Evolutionary conservation across 2,888 invertebrate genomes (phyloP).

Genomic region (Dryadula phaetusa): DNA sequence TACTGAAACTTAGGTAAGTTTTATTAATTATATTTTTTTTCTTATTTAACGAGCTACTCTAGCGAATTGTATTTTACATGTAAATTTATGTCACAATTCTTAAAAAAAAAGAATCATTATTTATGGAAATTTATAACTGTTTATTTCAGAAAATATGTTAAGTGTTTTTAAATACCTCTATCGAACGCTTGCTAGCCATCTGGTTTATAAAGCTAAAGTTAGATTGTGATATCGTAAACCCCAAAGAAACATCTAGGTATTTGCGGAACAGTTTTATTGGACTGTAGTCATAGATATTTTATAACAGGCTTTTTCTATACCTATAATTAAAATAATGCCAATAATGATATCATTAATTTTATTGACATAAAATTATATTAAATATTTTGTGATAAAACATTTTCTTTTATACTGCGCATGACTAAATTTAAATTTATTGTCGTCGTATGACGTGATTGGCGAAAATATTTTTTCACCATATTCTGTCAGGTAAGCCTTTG

Average conservation of each 20-base stretch:
- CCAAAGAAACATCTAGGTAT: slow-evolving; percentile 73
- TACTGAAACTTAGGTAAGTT: slow-evolving; percentile 54
- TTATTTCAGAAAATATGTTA: slow-evolving; percentile 52
- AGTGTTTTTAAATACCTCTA: slow-evolving; percentile 71
- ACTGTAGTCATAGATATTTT: slow-evolving; percentile 25
- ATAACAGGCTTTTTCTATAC: neutral
- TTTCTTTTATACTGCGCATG: slow-evolving; percentile 69
- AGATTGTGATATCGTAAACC: slow-evolving; percentile 83
- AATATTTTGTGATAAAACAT: slow-evolving; percentile 21
- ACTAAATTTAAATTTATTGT: slow-evolving; percentile 52
- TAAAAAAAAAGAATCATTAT: neutral
- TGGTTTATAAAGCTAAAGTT: slow-evolving; percentile 83
- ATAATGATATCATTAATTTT: neutral
- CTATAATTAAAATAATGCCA: slow-evolving; percentile 13
- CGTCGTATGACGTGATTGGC: slow-evolving; percentile 41
- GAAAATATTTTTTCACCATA: slow-evolving; percentile 33
- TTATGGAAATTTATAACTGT: slow-evolving; percentile 33
- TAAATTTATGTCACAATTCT: slow-evolving; percentile 30
- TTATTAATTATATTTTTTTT: neutral
- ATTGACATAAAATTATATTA: neutral
- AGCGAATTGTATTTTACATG: slow-evolving; percentile 50
- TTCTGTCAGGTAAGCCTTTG: slow-evolving; percentile 6
- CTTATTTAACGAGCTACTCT: slow-evolving; percentile 24
- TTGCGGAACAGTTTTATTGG: slow-evolving; percentile 56
- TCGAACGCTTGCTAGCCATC: slow-evolving; percentile 80